phyloP scores from a whole-genome alignment of 2,113 vertebrate species.

The Serranochromis macrocephalus region DNA sequence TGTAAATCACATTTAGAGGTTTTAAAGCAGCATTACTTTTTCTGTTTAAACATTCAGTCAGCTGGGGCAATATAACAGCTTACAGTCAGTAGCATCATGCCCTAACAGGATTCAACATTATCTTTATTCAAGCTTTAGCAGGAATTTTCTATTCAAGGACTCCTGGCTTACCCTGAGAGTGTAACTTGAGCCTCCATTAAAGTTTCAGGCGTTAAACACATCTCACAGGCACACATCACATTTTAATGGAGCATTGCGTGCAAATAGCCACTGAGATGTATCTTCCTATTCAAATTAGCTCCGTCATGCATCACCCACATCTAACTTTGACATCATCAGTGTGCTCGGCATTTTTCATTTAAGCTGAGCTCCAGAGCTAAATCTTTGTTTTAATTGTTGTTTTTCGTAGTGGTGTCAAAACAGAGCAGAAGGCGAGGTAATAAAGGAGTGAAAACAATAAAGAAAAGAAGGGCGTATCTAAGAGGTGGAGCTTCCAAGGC shows the following conservation, averaged over 20 bases:
- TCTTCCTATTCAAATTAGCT: neutral
- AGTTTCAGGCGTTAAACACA: constrained; percentile 13
- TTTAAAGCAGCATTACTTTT: neutral
- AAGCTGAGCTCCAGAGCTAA: neutral
- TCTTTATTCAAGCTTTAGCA: neutral
- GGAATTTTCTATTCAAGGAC: neutral
- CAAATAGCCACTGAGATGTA: neutral
- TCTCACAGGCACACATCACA: neutral
- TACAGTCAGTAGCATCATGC: neutral
- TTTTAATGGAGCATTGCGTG: neutral
- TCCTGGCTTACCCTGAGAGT: neutral
- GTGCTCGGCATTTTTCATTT: fast-evolving
- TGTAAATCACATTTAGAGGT: neutral
- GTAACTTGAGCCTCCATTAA: constrained; percentile 27
- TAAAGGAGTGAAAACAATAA: neutral
- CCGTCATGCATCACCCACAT: neutral
- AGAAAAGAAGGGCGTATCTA: neutral
- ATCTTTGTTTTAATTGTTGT: neutral
- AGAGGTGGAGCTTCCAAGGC: neutral
- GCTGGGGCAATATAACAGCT: neutral
- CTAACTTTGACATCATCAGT: neutral
- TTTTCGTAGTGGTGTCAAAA: neutral
- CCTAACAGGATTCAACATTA: neutral
- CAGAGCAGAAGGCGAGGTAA: neutral
- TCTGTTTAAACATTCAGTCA: neutral